Base-by-base conservation (phyloP, 2,113 vertebrate species). In the Eleginops maclovinus region DNA sequence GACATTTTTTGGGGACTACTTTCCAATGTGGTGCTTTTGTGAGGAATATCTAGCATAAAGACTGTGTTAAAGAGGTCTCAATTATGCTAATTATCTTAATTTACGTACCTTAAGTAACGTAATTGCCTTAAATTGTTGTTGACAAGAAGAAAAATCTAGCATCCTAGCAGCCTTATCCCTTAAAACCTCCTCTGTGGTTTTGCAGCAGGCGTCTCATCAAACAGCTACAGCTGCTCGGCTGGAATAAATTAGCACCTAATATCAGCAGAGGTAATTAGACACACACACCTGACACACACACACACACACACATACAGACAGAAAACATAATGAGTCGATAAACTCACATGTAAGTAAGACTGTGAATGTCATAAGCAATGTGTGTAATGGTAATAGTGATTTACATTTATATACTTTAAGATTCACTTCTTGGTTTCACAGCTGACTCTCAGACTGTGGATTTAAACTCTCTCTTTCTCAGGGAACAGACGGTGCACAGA, bases 211-310 rank as follows among this genome's bases (percentile, higher is more conserved):
- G 50, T 24, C 69, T 67, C 63, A 43, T 74, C 40, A 81, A 80
- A 72, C 77, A 74, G 63, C 76, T 47, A 41, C 64, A 61, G 72
- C 81, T 79, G 72, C 69, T 72, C 3, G 40, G 53, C 41, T 60
- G 40, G 71, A 82, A 76, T 75, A 56, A 83, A 86, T 88, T 77
- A 83, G 90, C 86, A 89, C 82, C 89, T 80, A 88, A 81, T 74
- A 88, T 89, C 68, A 85, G 71, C 77, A 78, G 77, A 81, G 77
- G 88, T 87, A 79, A 87, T 81, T 73, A 73, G 53, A 87, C 68
- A 69, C 24, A 59, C 51, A n/a, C 3, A 58, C 2, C 36, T 60
- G 50, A 65, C 43, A 64, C 76, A 69, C 65, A 58, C 24, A 47
- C 70, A 63, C 59, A 59, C 67, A 12, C 46, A 54, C 10, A 71